Base-by-base conservation (phyloP, 2,797 vertebrate species). In the Silurus lanzhouensis region DNA sequence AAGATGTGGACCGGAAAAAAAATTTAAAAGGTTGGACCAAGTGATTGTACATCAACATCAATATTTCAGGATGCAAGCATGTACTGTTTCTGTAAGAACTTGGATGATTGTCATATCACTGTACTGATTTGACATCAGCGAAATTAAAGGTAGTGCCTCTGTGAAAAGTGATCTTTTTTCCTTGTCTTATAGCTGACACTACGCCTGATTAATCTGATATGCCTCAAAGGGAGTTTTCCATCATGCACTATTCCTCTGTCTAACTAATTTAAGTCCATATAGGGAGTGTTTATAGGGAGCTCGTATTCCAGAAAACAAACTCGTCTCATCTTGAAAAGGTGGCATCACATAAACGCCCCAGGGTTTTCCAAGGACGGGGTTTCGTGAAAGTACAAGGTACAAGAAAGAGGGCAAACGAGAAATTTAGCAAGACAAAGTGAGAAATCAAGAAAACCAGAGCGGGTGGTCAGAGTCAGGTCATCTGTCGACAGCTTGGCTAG, bases 401-500 rank as follows among this genome's bases (percentile, higher is more conserved):
- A 81, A 63, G 77, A 87, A 81, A 82, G 89, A 91, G 84, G 84
- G 67, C 0, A 89, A 83, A 81, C 82, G 83, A 88, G 76, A 81
- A 38, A 83, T 68, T 64, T 64, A 57, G 55, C 82, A 72, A 77
- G 85, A 83, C 82, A 84, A 77, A 70, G 71, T 75, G 67, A 71
- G 83, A 60, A 70, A 81, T 80, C 84, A 63, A 55, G 55, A 71
- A 83, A 82, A 87, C 87, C 89, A 78, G 83, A 84, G 80, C 71
- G 77, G 84, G 82, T 89, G 85, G 81, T 72, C 85, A 46, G 48
- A 87, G 86, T 84, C 83, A 83, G 91, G 92, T 93, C 92, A 89
- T 92, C 89, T 91, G 91, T 89, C 89, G 94, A 95, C 94, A 95
- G 94, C 94, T 95, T 95, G 94, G 93, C 91, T 92, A 90, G 25